Evolutionary conservation across 2,113 vertebrate species (phyloP).

Genomic region (Protobothrops flavoviridis): DNA sequence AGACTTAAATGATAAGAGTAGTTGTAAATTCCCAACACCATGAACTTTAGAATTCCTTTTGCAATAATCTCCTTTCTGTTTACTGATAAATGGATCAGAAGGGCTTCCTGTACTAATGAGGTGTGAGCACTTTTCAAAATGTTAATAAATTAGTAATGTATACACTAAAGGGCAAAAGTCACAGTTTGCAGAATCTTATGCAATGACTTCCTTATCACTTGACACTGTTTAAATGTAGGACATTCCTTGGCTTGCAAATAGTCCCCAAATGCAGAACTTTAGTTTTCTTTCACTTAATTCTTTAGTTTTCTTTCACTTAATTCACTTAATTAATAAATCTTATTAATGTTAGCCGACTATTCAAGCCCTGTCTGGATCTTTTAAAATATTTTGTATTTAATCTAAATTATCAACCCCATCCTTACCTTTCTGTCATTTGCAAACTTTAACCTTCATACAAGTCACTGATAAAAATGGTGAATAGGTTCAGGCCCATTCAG

Average conservation of each 20-base stretch:
- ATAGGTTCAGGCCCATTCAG: background rate
- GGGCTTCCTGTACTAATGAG: background rate
- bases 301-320: background rate
- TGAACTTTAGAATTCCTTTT: background rate
- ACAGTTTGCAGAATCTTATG: background rate
- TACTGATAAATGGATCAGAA: background rate
- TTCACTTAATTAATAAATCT: background rate
- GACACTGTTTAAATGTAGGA: background rate
- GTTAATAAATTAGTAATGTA: background rate
- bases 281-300: background rate
- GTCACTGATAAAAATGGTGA: background rate
- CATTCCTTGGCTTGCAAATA: background rate
- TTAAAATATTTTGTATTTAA: background rate
- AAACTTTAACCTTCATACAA: background rate
- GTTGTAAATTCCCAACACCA: background rate
- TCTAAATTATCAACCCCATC: background rate
- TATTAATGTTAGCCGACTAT: background rate
- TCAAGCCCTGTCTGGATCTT: background rate
- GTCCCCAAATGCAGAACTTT: background rate
- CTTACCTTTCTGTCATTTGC: background rate
- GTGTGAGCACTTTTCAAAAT: background rate
- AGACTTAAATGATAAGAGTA: background rate
- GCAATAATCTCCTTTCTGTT: background rate
- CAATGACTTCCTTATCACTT: background rate
- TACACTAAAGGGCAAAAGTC: constrained; percentile 14